These are phyloP conservation scores for Dolichomitus sp. DNA, from an alignment of 2,888 invertebrate genomes.

Conservation along the genomic window DNA sequence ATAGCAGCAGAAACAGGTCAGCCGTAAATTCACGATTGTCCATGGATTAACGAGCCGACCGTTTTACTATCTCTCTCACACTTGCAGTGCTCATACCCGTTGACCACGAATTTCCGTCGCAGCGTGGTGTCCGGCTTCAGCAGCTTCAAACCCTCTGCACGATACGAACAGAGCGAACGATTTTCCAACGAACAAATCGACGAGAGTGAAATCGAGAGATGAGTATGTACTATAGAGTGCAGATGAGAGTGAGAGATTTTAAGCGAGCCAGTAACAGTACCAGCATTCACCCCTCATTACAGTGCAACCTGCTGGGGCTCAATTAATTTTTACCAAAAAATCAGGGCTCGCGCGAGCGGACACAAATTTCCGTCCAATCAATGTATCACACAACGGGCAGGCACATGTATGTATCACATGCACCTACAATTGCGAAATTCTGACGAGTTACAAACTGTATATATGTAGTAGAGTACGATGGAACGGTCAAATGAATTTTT, in stretches of 20 bases:
- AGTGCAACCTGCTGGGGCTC: slow-evolving; percentile 44
- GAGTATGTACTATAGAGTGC: background rate
- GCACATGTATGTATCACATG: slow-evolving; percentile 25
- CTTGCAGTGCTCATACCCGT: slow-evolving; percentile 15
- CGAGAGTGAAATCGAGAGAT: slow-evolving; percentile 20
- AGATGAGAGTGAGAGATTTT: slow-evolving; percentile 8
- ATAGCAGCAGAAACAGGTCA: slow-evolving; percentile 48
- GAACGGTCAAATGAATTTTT: slow-evolving; percentile 65
- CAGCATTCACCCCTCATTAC: slow-evolving; percentile 45
- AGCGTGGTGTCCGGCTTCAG: slow-evolving; percentile 20
- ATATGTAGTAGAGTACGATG: slow-evolving; percentile 20
- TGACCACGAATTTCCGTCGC: slow-evolving; percentile 51
- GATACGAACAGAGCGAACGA: slow-evolving; percentile 28
- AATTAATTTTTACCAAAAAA: slow-evolving; percentile 67
- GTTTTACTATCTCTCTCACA: slow-evolving; percentile 14
- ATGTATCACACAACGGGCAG: slow-evolving; percentile 31
- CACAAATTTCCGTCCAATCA: slow-evolving; percentile 53
- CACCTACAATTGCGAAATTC: slow-evolving; percentile 19
- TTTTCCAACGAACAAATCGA: slow-evolving; percentile 42
- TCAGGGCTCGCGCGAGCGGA: slow-evolving; percentile 55
- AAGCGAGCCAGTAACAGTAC: background rate
- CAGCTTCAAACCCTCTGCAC: slow-evolving; percentile 31
- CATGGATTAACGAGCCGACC: slow-evolving; percentile 62
- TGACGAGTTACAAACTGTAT: slow-evolving; percentile 35
- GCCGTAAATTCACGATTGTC: slow-evolving; percentile 63